These are phyloP conservation scores for Prionailurus bengalensis DNA, from an alignment of 2,113 vertebrate genomes.

Conservation along the genomic window DNA sequence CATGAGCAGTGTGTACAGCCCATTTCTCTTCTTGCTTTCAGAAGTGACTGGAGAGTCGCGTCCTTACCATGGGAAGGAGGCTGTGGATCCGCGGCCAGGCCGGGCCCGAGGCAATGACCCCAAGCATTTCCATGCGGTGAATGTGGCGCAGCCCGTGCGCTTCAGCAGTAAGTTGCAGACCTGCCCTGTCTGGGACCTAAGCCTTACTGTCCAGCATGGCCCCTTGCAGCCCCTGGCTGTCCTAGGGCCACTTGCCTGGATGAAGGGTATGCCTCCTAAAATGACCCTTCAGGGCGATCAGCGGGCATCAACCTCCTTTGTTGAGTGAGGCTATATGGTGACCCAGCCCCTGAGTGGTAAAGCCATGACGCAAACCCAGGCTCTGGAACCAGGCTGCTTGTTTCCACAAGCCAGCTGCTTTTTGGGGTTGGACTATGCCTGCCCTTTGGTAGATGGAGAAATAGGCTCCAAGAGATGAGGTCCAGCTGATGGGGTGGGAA, in stretches of 20 bases:
- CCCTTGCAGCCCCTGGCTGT: not conserved
- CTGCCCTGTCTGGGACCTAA: slow-evolving; percentile 39
- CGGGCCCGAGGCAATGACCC: slow-evolving; percentile 86
- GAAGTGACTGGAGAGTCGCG: slow-evolving; percentile 92
- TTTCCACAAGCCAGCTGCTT: not conserved
- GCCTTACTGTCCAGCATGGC: rapidly evolving
- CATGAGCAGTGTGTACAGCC: rapidly evolving
- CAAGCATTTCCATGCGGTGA: slow-evolving; percentile 88
- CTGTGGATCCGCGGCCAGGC: slow-evolving; percentile 85
- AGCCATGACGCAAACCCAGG: not conserved
- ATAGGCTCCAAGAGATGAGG: not conserved
- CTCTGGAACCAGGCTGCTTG: not conserved
- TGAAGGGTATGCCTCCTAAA: not conserved
- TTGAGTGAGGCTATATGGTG: not conserved
- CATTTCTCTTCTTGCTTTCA: slow-evolving; percentile 77
- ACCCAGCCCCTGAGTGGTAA: not conserved
- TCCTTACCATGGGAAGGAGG: slow-evolving; percentile 92
- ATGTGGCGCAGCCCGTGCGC: slow-evolving; percentile 95
- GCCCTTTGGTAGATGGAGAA: not conserved
- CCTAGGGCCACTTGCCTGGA: not conserved
- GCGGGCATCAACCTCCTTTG: not conserved
- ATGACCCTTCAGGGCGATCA: no score
- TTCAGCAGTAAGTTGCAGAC: slow-evolving; percentile 96
- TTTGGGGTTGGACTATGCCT: not conserved
- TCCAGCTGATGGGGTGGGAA: not conserved